Evolutionary conservation across 2,888 invertebrate species (phyloP).

Genomic region (Lasius platythorax): DNA sequence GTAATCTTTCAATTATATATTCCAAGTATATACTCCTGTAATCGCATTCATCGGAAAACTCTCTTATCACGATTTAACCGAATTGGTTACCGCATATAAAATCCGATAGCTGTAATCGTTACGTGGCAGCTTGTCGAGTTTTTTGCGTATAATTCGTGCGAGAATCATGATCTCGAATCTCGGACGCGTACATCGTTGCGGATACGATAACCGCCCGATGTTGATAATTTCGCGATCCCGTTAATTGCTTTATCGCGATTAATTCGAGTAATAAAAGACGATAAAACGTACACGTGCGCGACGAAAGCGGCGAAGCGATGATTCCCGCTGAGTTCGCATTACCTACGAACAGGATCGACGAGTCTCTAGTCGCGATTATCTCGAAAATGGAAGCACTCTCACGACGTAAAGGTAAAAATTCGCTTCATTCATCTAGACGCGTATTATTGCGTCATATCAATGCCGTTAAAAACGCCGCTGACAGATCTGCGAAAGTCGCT

Average conservation of each 20-base stretch:
- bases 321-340: constrained; percentile 26
- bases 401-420: constrained; percentile 26
- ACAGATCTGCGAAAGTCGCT: constrained; percentile 2
- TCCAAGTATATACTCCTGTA: neutral
- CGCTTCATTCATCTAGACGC: constrained; percentile 22
- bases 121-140: neutral
- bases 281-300: constrained; percentile 20
- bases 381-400: constrained; percentile 50
- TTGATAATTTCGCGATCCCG: constrained; percentile 33
- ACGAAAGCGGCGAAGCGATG: constrained; percentile 14
- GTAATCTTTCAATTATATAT: constrained; percentile 20
- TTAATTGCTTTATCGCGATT: constrained; percentile 49
- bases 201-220: constrained; percentile 2
- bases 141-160: neutral
- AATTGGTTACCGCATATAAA: neutral
- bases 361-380: constrained; percentile 61
- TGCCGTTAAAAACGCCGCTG: constrained; percentile 18
- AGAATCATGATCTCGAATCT: constrained; percentile 27
- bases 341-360: constrained; percentile 65
- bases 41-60: neutral
- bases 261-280: constrained; percentile 20
- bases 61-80: constrained; percentile 9
- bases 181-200: neutral
- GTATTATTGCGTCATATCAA: constrained; percentile 37
- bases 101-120: neutral